Base-by-base conservation (phyloP, 2,888 invertebrate species). In the Trachelus stipa region DNA sequence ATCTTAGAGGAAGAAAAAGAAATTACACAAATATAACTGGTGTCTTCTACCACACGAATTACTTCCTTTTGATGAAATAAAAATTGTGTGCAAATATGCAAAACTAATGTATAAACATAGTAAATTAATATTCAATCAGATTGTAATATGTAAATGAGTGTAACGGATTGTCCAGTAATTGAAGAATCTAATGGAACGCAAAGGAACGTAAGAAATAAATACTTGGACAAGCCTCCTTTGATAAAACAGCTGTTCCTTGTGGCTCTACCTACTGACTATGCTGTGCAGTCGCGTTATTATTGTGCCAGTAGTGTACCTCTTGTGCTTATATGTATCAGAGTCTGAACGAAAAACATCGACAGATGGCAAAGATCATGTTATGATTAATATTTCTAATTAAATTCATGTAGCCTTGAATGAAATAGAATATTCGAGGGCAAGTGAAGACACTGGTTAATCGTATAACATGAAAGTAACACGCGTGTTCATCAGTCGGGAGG, bases 331-430 rank as follows among this genome's bases (percentile, higher is more conserved):
- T 73, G 71, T 71, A 78, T 73, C 74, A 37, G 30, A 76, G 76
- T 75, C 78, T 76, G 75, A 80, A 76, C 77, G 83, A 86, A 87
- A 88, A 88, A 88, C 88, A 89, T 89, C 87, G 90, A 88, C 89
- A 89, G 88, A 89, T 90, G 89, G 88, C 88, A 85, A 84, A 85
- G 85, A 83, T 86, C 86, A 88, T 89, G 89, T 90, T 89, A 88
- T 89, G 89, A 89, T 87, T 88, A 77, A 79, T 81, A 79, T 79
- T 81, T 79, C 74, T 73, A 83, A 83, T 83, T 79, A 80, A 87
- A 83, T 81, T 85, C 76, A 81, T 85, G 79, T 79, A 76, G 71
- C 78, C 74, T 77, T 69, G 77, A 69, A 82, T 75, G 79, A 80
- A 83, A 77, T 76, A 79, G 35, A 75, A 79, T 81, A 82, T 73